Evolutionary conservation across 2,113 vertebrate genomes (phyloP), one percentile per base, ranked within the genome.

Genomic region (Centropus unirufus): DNA sequence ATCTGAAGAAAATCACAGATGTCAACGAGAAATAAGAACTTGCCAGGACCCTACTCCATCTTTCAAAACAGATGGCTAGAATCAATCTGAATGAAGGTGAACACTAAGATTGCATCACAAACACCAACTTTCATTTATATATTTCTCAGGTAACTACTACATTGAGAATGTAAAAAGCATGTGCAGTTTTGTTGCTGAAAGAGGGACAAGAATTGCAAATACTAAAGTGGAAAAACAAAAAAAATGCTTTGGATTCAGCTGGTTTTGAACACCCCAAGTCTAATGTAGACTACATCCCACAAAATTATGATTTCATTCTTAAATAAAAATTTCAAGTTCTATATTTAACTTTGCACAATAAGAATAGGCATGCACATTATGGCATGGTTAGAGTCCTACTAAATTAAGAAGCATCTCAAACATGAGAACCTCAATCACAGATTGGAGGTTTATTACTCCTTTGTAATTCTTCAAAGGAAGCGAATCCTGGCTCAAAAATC

Each of bases 1-100:
- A 36, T 36, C 59, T 77, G 46, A 93, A 96, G 84, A 93, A 93
- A 68, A 93, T 91, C 27, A 73, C 49, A 92, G 21, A 63, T 24
- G 6, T 30, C 70, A 79, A 34, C 73, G 14, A 95, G 64, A 77
- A 42, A 63, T 58, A 61, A 74, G 54, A 85, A 27, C 6, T 12
- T 39, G 30, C 32, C 42, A 91, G 62, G 73, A 75, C 68, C 13
- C 46, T 67, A 78, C 6, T 47, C n/a, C 58, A 83, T 89, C 64
- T 79, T 93, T 36, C 42, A 78, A 34, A 91, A 83, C 12, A 72
- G 82, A 74, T 67, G 14, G 63, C 77, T 89, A 27, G 19, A 89
- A 66, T n/a, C n/a, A 32, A 91, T 54, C 30, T n/a, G 47, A 88
- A 57, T 51, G 34, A 24, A 79, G 49, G 39, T 10, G 13, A 76